A percentile compares a stretch with the other conserved stretches of the same genome.
Conservation (phyloP, 2,797 vertebrate species). For the Iguana delicatissima region DNA sequence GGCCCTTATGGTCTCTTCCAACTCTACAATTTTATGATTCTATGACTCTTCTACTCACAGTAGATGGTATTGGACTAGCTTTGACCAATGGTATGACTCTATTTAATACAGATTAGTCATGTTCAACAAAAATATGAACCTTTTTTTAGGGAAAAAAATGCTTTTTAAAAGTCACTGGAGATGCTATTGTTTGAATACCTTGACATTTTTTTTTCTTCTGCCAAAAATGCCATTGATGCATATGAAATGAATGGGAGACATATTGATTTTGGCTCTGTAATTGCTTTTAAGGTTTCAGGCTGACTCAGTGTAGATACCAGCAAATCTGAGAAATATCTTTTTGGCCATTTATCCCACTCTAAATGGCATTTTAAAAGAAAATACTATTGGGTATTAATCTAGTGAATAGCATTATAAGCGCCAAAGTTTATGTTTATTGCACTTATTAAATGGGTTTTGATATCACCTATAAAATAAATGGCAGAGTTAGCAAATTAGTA, state of each 20-base stretch:
- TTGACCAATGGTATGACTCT: neutral
- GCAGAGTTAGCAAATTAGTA: slow-evolving; percentile 72
- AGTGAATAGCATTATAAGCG: slow-evolving; percentile 78
- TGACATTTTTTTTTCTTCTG: slow-evolving; percentile 49
- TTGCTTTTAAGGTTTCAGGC: slow-evolving; percentile 80
- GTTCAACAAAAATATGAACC: neutral
- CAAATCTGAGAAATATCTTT: slow-evolving; percentile 75
- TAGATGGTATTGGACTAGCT: neutral
- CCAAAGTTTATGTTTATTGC: slow-evolving; percentile 81
- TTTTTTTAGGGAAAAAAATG: slow-evolving; percentile 31
- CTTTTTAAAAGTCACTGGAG: slow-evolving; percentile 33
- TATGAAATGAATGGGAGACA: slow-evolving; percentile 66
- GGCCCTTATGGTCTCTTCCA: too few relatives aligned
- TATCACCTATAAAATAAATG: slow-evolving; percentile 77
- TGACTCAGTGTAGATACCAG: slow-evolving; percentile 71
- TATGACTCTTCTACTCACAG: too few relatives aligned
- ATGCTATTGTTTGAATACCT: slow-evolving; percentile 8
- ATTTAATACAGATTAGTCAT: neutral
- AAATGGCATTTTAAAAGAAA: slow-evolving; percentile 78
- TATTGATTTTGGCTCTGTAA: slow-evolving; percentile 77
- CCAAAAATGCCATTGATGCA: slow-evolving; percentile 61
- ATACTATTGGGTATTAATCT: slow-evolving; percentile 78
- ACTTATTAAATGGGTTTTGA: slow-evolving; percentile 77
- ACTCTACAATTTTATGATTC: too few relatives aligned
- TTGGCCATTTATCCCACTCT: slow-evolving; percentile 78